Base-by-base conservation (phyloP, 2,888 invertebrate genomes). In the Hydroisotoma schaefferi region DNA sequence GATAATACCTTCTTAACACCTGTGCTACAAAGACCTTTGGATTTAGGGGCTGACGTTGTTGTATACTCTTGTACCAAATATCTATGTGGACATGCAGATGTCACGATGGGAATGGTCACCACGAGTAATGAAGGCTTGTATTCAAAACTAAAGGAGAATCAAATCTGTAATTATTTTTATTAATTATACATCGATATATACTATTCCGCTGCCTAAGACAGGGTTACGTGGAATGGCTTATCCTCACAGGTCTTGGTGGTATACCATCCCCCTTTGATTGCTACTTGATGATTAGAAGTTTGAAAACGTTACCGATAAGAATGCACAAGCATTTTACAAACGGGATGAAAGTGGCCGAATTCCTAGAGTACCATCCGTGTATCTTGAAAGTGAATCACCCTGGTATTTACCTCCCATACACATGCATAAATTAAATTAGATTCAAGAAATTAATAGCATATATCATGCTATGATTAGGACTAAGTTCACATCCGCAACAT, bases 191-290 rank as follows among this genome's bases (percentile, higher is more conserved):
- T n/a, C n/a, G 15, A 15, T 33, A 33, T 33, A 33, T 10, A 33
- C 6, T 33, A 10, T 33, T 15, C 33, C 33, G 15, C 33, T 10
- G 40, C 40, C n/a, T 5, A 15, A 40, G n/a, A 18, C 20, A 40
- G 5, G 8, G 40, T 40, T 40, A 40, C 20, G 15, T 40, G 15
- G n/a, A 15, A 10, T 8, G 51, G 10, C 15, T 15, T 46, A 6
- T 33, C 26, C 44, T 80, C 76, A 59, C 78, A 88, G 91, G 93
- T 3, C 83, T 89, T 81, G 99, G 99, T 54, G 85, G 90, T 43
- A 87, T 98, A 15, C 97, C 99, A 1, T 91, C 97, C 0, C 94
- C 99, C 0, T 94, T 95, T 76, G 99, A 99, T 77, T 97, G 98
- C 77, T 91, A 86, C 76, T 82, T 94, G 75, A 94, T 95, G 0